phyloP scores from a whole-genome alignment of 1,140 invertebrate genomes.

The Linepithema humile region DNA sequence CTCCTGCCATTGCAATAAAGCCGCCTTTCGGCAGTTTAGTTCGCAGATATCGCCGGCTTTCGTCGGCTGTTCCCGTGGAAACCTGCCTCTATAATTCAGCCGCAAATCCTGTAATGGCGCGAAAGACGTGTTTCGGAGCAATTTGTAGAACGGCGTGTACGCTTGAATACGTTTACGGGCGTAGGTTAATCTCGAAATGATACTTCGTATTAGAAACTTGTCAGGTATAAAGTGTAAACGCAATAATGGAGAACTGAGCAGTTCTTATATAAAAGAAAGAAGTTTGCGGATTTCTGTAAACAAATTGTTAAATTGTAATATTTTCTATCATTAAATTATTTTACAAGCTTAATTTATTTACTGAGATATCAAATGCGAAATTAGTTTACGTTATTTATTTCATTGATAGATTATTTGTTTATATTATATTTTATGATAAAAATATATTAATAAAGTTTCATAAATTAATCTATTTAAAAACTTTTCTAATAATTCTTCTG shows the following conservation, averaged over 20 bases:
- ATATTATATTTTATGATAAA: not conserved
- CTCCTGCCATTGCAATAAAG: conserved; percentile 23
- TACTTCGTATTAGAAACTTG: not conserved
- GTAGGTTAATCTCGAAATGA: conserved; percentile 18
- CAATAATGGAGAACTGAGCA: not conserved
- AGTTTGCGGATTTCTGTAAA: not conserved
- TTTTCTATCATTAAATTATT: not conserved
- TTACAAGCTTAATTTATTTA: not conserved
- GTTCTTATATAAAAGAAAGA: not conserved
- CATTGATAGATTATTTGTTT: not conserved
- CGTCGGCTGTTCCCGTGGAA: not conserved
- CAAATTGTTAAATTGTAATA: not conserved
- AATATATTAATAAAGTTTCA: not conserved
- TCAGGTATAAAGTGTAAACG: not conserved
- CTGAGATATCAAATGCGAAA: not conserved
- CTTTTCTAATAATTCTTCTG: not conserved
- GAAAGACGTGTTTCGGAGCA: conserved; percentile 53
- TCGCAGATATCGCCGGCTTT: conserved; percentile 36
- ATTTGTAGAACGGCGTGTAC: conserved; percentile 38
- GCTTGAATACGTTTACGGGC: not conserved
- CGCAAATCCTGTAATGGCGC: conserved; percentile 45
- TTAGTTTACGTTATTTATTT: not conserved
- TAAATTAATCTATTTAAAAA: not conserved
- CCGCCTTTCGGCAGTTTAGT: conserved; percentile 26
- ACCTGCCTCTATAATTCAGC: conserved; percentile 47